phyloP scores from a whole-genome alignment of 2,888 invertebrate genomes.

The Dioctria linearis region DNA sequence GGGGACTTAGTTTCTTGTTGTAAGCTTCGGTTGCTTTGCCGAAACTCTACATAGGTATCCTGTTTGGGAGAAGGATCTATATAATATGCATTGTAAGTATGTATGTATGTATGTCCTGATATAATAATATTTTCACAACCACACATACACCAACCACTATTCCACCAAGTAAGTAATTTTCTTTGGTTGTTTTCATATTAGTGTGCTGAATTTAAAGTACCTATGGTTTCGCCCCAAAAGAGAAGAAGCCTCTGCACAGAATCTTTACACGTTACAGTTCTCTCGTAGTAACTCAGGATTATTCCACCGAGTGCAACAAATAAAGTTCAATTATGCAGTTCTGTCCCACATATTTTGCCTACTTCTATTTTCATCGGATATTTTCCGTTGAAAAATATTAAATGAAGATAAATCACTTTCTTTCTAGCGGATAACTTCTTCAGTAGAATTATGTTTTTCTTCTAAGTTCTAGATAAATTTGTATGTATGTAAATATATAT shows the following conservation, averaged over 20 bases:
- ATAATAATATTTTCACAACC: no score
- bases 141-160: no score
- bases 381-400: no score
- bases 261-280: not conserved
- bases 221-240: not conserved
- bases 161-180: not conserved
- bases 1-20: no score
- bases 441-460: no score
- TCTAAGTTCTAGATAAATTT: no score
- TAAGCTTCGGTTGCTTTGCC: not conserved
- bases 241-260: conserved; percentile 23
- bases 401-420: no score
- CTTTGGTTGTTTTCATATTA: not conserved
- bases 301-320: conserved; percentile 48
- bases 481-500: no score
- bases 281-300: conserved; percentile 35
- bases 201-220: not conserved
- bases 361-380: conserved; percentile 11
- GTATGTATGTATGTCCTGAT: no score
- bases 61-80: not conserved
- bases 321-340: conserved; percentile 49
- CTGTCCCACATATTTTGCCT: conserved; percentile 40
- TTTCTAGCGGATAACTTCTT: no score
- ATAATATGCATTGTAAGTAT: no score
- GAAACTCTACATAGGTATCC: not conserved